Evolutionary conservation across 2,888 invertebrate genomes (phyloP).

Genomic region (Mermis nigrescens): DNA sequence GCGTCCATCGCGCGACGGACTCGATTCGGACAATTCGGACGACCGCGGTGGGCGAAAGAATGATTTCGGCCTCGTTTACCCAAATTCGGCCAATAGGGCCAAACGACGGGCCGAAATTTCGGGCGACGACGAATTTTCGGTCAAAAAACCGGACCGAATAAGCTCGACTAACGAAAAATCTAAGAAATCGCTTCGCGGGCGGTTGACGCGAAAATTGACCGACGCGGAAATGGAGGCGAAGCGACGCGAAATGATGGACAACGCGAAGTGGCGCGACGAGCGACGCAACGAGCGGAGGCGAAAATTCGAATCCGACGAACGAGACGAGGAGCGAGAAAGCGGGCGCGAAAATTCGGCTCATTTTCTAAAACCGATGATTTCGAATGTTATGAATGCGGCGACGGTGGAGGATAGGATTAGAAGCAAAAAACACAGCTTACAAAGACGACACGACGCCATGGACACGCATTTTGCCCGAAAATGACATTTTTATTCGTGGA

Average conservation of each 20-base stretch:
- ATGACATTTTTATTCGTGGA: neutral
- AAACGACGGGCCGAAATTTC: neutral
- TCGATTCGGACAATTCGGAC: neutral
- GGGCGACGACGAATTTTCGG: too few relatives aligned
- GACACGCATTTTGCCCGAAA: constrained; percentile 54
- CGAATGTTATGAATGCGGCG: constrained; percentile 45
- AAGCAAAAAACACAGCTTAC: constrained; percentile 70
- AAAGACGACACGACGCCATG: constrained; percentile 58
- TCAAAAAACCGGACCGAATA: neutral
- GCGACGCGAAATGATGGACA: constrained; percentile 59
- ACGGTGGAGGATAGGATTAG: constrained; percentile 64
- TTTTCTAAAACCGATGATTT: constrained; percentile 44
- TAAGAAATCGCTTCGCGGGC: neutral
- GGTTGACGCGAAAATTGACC: constrained; percentile 1
- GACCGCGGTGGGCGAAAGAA: neutral
- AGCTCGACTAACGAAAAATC: neutral
- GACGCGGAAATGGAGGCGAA: constrained; percentile 46
- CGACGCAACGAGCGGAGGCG: constrained; percentile 35
- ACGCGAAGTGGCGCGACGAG: constrained; percentile 44
- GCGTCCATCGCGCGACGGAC: neutral
- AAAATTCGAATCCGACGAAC: constrained; percentile 30
- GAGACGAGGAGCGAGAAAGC: constrained; percentile 28
- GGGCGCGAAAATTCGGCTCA: constrained; percentile 14
- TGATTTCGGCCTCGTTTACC: neutral
- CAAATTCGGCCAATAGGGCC: neutral